Evolutionary conservation across 2,113 vertebrate species (phyloP), one percentile per base, ranked within the genome.

Genomic region (Callithrix jacchus): DNA sequence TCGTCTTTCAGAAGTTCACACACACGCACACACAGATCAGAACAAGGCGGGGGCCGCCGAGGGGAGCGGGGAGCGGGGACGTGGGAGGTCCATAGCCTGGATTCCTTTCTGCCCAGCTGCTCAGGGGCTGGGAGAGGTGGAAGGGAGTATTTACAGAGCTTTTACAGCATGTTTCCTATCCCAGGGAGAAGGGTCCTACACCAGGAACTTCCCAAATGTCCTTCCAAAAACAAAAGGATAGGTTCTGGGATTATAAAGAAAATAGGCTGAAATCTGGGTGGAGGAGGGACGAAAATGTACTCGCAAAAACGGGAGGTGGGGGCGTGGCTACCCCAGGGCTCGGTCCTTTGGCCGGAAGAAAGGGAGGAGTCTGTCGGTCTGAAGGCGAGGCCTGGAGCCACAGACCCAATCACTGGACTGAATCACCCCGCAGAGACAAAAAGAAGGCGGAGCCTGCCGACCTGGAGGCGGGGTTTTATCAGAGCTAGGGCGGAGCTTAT

Each of bases 381-480:
- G 8, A 1, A 47, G 37, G 79, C 14, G 7, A 71, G 30, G 81
- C 61, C 76, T 49, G 61, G 32, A 3, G n/a, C 71, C 49, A 27
- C 86, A 84, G 20, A 86, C 66, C 82, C 66, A n/a, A 68, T 37
- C 85, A 23, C 80, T 35, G 13, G 84, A 40, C 84, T 18, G 68
- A 73, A 56, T 52, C 87, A 56, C 74, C 92, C 70, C 73, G 66
- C 49, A 0, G 21, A 86, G 88, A 45, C 0, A 54, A 54, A 49
- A 40, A 95, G 95, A 86, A 74, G 97, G 96, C 94, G 94, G 97
- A 87, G 97, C 97, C 96, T 98, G 96, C 89, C 92, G 89, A 56
- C 96, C 94, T 87, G 97, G 77, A 93, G 91, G 94, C 92, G 89
- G 92, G 92, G 93, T 45, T 89, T 88, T 90, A 82, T 47, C 61